Evolutionary conservation across 2,888 invertebrate species (phyloP).

Genomic region (Troides helena): DNA sequence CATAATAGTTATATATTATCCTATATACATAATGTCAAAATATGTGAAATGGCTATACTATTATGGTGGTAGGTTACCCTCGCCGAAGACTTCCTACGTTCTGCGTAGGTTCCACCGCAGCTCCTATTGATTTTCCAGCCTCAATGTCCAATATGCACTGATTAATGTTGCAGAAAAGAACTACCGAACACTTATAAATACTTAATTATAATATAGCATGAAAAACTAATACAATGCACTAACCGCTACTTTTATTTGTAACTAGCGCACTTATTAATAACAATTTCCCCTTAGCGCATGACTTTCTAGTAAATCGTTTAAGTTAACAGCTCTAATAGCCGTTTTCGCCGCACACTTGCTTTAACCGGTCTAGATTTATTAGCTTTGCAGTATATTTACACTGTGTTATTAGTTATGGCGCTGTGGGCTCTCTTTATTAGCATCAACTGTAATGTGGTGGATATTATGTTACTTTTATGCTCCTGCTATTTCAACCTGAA

Average conservation of each 20-base stretch:
- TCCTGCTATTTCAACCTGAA: background rate
- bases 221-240: background rate
- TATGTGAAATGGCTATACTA: too few species aligned
- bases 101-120: too few species aligned
- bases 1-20: too few species aligned
- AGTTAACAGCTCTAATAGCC: slow-evolving; percentile 21
- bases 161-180: too few species aligned
- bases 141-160: too few species aligned
- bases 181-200: background rate
- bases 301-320: slow-evolving; percentile 22
- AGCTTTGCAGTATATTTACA: slow-evolving; percentile 16
- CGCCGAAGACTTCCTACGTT: too few species aligned
- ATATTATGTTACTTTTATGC: background rate
- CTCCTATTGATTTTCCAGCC: too few species aligned
- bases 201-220: background rate
- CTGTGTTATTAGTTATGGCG: slow-evolving; percentile 16
- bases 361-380: slow-evolving; percentile 20
- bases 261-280: slow-evolving; percentile 7
- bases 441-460: slow-evolving; percentile 7
- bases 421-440: slow-evolving; percentile 7
- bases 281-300: slow-evolving; percentile 12
- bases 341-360: slow-evolving; percentile 16
- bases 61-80: too few species aligned
- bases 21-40: too few species aligned
- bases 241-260: background rate